These are phyloP conservation scores for Catocala sponsa DNA, from an alignment of 2,888 invertebrate genomes.

Conservation along the genomic window DNA sequence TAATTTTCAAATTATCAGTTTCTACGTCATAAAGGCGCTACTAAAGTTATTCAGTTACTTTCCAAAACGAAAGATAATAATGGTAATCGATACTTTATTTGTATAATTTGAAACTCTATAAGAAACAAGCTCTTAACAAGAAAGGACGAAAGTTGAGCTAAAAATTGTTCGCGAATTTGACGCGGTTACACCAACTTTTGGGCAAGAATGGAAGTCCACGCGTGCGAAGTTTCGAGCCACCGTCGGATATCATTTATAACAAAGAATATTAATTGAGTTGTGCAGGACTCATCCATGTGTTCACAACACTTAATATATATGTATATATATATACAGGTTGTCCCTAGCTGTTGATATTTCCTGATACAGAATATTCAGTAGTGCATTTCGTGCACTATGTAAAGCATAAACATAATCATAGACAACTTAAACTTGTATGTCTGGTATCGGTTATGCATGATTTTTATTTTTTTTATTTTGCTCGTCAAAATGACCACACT, in stretches of 20 bases:
- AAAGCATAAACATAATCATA: too few species aligned
- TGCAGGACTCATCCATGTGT: background rate
- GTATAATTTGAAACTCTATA: background rate
- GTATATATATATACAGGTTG: too few species aligned
- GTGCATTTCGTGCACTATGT: too few species aligned
- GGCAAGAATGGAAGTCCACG: background rate
- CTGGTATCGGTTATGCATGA: too few species aligned
- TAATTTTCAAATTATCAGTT: too few species aligned
- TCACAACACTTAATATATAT: too few species aligned
- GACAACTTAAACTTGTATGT: too few species aligned
- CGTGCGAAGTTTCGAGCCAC: background rate
- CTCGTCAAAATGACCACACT: too few species aligned
- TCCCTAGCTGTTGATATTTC: too few species aligned
- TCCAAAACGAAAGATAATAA: background rate
- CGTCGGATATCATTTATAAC: background rate
- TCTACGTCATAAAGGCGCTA: too few species aligned
- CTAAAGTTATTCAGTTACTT: background rate
- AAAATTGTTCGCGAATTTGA: constrained; percentile 1
- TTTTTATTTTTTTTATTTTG: too few species aligned
- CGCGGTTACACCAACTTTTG: constrained; percentile 1
- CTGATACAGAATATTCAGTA: too few species aligned
- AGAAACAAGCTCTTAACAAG: background rate
- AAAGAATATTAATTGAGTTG: background rate
- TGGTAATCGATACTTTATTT: background rate
- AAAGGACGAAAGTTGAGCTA: background rate